Percentiles rank a stretch among this genome's conserved stretches.
phyloP scores from a whole-genome alignment of 2,888 invertebrate genomes.

The Epistrophe eligans region DNA sequence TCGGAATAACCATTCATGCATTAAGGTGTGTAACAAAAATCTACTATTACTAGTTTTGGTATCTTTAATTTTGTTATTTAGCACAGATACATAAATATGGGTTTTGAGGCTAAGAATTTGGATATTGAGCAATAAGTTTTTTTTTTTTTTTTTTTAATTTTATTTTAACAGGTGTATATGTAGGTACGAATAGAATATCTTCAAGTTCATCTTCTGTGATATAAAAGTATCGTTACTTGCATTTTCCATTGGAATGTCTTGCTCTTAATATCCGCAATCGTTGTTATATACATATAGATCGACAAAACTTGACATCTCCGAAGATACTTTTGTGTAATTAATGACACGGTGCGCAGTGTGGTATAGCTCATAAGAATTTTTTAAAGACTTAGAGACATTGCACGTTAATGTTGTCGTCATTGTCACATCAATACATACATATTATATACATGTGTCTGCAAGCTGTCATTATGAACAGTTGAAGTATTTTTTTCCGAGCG shows the following conservation, averaged over 20 bases:
- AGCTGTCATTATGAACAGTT: constrained; percentile 28
- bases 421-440: neutral
- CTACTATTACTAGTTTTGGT: constrained; percentile 50
- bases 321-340: constrained; percentile 53
- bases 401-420: constrained; percentile 48
- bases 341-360: neutral
- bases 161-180: neutral
- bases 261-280: constrained; percentile 63
- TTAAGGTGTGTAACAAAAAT: constrained; percentile 72
- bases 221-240: constrained; percentile 49
- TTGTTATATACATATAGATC: neutral
- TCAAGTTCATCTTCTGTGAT: constrained; percentile 59
- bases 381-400: constrained; percentile 27
- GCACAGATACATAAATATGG: constrained; percentile 26
- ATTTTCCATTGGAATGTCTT: constrained; percentile 62
- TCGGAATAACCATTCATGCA: constrained; percentile 76
- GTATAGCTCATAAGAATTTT: constrained; percentile 6
- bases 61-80: constrained; percentile 42
- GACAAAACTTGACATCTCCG: constrained; percentile 40
- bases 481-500: neutral
- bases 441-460: constrained; percentile 18
- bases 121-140: constrained; percentile 50
- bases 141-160: neutral
- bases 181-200: constrained; percentile 3
- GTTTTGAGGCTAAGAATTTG: constrained; percentile 44